Base-by-base conservation (phyloP, 1,140 invertebrate genomes). In the Oncopeltus fasciatus region DNA sequence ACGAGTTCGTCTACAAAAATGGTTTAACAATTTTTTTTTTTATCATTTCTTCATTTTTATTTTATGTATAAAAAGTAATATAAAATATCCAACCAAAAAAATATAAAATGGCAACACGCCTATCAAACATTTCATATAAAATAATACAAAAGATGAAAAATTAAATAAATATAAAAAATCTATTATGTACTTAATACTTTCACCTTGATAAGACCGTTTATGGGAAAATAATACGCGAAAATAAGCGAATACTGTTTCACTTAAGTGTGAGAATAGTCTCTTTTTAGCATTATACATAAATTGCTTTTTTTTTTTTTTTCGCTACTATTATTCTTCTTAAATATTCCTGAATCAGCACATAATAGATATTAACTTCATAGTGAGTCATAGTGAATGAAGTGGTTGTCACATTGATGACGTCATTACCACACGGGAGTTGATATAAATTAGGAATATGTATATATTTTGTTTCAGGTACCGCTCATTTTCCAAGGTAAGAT, bases 1-100 rank as follows among this genome's bases (percentile, higher is more conserved):
- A 62, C 59, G 29, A 65, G 61, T 65, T 62, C 38, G 57, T 62
- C 49, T 62, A 62, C 60, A 62, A 62, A 60, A 62, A 65, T 31
- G n/a, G 60, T 26, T 62, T 65, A 26, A 44, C 24, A 43, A 59
- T 43, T 59, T 28, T 57, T 57, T 57, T 33, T 57, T 57, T 38
- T 38, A 38, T 8, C 44, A 26, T 59, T 28, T 43, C 33, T 59
- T 47, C 16, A 20, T 24, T 59, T n/a, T 44, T 38, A 38, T 28
- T 57, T 31, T 57, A 44, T 44, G 20, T 59, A 59, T 44, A 59
- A 43, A 59, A 59, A 47, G 58, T 43, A 44, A 59, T 60, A 28
- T 47, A 61, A 61, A 60, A 47, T 60, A 61, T 56, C 53, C 58
- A 60, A 64, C 58, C 28, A 59, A 43, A 53, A 59, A 64, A 59